These are phyloP conservation scores for Polia nebulosa DNA, from an alignment of 2,888 invertebrate genomes.

Conservation along the genomic window DNA sequence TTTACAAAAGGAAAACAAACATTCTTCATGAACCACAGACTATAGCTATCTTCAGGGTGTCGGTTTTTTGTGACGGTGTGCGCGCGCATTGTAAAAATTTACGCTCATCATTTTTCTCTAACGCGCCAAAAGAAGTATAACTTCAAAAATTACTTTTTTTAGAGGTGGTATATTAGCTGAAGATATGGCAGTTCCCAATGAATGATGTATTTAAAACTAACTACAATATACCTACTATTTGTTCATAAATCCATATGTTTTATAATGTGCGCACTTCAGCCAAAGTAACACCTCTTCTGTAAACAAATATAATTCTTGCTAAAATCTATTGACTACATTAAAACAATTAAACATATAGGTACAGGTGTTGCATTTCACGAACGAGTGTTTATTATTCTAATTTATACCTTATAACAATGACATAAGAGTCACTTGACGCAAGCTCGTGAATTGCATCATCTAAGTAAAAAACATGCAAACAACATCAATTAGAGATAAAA, in stretches of 20 bases:
- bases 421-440: neutral
- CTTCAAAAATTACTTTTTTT: neutral
- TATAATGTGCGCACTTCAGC: slow-evolving; percentile 54
- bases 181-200: slow-evolving; percentile 37
- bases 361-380: slow-evolving; percentile 17
- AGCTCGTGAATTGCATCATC: slow-evolving; percentile 5
- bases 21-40: too few species aligned
- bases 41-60: too few species aligned
- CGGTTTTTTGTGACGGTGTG: too few species aligned
- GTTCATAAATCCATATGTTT: slow-evolving; percentile 34
- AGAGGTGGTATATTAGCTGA: slow-evolving; percentile 61
- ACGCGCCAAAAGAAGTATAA: too few species aligned
- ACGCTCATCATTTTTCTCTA: too few species aligned
- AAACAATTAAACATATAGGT: slow-evolving; percentile 16
- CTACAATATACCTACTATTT: slow-evolving; percentile 37
- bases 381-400: neutral
- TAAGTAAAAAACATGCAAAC: slow-evolving; percentile 54
- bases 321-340: slow-evolving; percentile 36
- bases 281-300: slow-evolving; percentile 57
- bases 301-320: slow-evolving; percentile 47
- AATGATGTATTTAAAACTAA: slow-evolving; percentile 20
- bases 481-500: slow-evolving; percentile 28
- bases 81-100: too few species aligned
- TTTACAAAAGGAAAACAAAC: too few species aligned
- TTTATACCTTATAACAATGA: neutral